These are phyloP conservation scores for Melanchra persicariae DNA, from an alignment of 2,888 invertebrate species.

Conservation along the genomic window DNA sequence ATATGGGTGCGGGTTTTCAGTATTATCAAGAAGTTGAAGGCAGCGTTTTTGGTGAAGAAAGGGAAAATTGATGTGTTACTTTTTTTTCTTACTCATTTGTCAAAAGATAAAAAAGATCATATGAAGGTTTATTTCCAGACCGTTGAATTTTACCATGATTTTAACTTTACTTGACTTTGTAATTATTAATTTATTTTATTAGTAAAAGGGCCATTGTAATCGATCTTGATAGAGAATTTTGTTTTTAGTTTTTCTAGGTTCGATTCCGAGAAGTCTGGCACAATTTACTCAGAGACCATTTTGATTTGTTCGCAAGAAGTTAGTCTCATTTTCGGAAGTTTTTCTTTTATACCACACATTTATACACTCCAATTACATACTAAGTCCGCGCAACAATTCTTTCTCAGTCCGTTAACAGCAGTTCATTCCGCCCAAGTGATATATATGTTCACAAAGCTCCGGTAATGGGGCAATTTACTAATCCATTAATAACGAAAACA, in stretches of 20 bases:
- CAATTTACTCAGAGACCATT: conserved; percentile 23
- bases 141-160: neutral
- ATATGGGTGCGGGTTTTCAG: conserved; percentile 73
- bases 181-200: too few relatives aligned
- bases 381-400: conserved; percentile 44
- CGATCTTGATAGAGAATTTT: neutral
- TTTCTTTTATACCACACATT: conserved; percentile 22
- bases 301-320: conserved; percentile 30
- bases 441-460: conserved; percentile 47
- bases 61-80: conserved; percentile 76
- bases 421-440: conserved; percentile 57
- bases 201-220: neutral
- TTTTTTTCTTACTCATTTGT: neutral
- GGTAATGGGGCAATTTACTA: conserved; percentile 54
- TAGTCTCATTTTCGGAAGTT: conserved; percentile 18
- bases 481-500: conserved; percentile 51
- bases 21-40: conserved; percentile 74
- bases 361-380: conserved; percentile 42
- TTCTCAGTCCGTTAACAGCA: conserved; percentile 51
- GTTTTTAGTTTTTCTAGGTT: neutral
- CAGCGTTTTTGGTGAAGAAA: conserved; percentile 78
- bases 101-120: neutral
- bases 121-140: neutral
- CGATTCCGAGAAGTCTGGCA: neutral
- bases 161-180: too few relatives aligned